Evolutionary conservation across 1,140 invertebrate genomes (phyloP), one percentile per base, ranked within the genome.

Genomic region (Trachymyrmex cornetzi): DNA sequence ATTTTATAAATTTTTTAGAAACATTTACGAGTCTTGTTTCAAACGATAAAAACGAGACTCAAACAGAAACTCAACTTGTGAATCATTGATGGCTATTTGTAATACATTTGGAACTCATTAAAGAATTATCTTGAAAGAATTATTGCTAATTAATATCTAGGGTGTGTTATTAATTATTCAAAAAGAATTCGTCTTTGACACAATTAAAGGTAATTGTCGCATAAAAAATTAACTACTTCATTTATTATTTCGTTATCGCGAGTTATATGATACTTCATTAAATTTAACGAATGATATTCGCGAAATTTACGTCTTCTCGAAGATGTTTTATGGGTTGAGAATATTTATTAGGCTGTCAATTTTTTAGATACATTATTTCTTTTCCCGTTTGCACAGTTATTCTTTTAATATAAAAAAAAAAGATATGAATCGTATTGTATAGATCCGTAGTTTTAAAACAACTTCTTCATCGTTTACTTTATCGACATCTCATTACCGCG

Each of bases 401-500:
- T 63, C 2, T 59, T 3, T 0, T 4, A 4, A 44, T 14, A 14
- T n/a, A 6, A 30, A 6, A 59, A 38, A 59, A 14, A 38, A 59
- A 34, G 1, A 38, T 34, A 24, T 6, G 0, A 4, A 30, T 30
- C 59, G 12, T 1, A 6, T 63, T 22, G 19, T 44, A 44, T 44
- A 44, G 9, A 50, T 69, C 38, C 4, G n/a, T 44, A 2, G 1
- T 69, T 14, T 44, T 44, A 44, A 24, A 50, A n/a, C 12, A 3
- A 9, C 38, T 34, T 55, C 7, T 67, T 55, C 63, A n/a, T 69
- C 22, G 22, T 38, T n/a, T 24, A 11, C 27, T 38, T 3, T 19
- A 61, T 44, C 22, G 64, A 57, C 34, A 44, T 48, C 79, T 81
- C 34, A 57, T 71, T 81, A 57, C 24, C 66, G 34, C 3, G 34